Evolutionary conservation across 2,888 invertebrate genomes (phyloP), one percentile per base, ranked within the genome.

Genomic region (Pimpla rufipes): DNA sequence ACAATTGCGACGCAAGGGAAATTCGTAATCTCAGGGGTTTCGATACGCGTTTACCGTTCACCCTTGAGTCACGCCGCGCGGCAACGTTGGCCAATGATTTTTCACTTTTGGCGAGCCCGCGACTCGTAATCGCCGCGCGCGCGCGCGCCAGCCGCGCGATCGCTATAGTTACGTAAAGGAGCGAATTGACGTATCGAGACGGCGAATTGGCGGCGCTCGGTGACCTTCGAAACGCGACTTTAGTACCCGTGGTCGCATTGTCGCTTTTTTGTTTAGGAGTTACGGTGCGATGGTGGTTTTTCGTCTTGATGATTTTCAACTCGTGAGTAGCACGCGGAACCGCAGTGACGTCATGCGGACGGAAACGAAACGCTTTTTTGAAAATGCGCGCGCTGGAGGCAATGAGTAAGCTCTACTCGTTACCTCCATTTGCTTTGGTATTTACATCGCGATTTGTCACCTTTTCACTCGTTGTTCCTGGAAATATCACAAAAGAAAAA

Each of bases 341-440:
- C 62, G 73, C 47, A 62, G 73, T 74, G 73, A 74, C 62, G 73
- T 74, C 73, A 35, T 23, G n/a, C 23, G 10, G 59, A 40, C 45
- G 73, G 62, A 74, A 62, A 47, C 47, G 47, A 35, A 29, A 59
- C 35, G 18, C 5, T 1, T 18, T 47, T 68, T 37, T 47, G 59
- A 57, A 62, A 52, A n/a, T n/a, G n/a, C 18, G 1, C 59, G 29
- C 40, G 64, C 57, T 45, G 45, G 59, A 73, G 57, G n/a, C n/a
- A 73, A 73, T 42, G 57, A 73, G 57, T 47, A 47, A 59, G 70
- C 52, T 55, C 21, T 23, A 59, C 18, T 73, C 18, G 45, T 29
- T 57, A 23, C 16, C 45, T 35, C 29, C 47, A 40, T 40, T 23
- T n/a, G n/a, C 29, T 0, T n/a, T 10, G 3, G 10, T 62, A 18